Evolutionary conservation across 2,888 invertebrate species (phyloP).

Genomic region (Callyntrura sp.): DNA sequence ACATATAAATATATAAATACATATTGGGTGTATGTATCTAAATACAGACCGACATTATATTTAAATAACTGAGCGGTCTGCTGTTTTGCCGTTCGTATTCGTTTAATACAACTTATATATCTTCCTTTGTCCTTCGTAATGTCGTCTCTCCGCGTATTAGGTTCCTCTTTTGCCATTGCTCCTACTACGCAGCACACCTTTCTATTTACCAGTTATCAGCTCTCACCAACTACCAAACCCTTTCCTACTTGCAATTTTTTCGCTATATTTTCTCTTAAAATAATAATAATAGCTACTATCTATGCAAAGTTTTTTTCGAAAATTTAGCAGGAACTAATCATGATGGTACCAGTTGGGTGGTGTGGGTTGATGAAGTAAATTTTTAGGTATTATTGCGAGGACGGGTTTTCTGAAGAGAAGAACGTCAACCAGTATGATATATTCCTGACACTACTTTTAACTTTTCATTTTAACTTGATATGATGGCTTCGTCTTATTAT

Average conservation of each 20-base stretch:
- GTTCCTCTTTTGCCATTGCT: neutral
- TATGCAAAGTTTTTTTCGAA: no score
- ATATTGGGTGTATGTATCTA: neutral
- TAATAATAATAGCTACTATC: no score
- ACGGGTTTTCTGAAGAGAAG: slow-evolving; percentile 24
- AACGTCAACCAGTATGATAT: neutral
- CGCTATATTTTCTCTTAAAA: slow-evolving; percentile 16
- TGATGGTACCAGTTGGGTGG: no score
- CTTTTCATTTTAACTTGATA: neutral
- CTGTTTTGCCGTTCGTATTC: slow-evolving; percentile 13
- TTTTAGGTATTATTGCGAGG: slow-evolving; percentile 34
- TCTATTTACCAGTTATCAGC: neutral
- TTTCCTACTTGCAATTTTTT: slow-evolving; percentile 25
- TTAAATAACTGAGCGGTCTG: neutral
- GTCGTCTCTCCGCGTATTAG: slow-evolving; percentile 39
- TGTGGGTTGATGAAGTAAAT: neutral
- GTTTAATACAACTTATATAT: slow-evolving; percentile 15
- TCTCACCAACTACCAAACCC: neutral
- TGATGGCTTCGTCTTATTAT: neutral
- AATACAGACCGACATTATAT: neutral
- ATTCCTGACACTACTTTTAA: neutral
- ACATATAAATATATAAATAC: slow-evolving; percentile 34
- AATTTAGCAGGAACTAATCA: neutral
- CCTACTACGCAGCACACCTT: slow-evolving; percentile 6
- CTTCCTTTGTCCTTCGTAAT: slow-evolving; percentile 52